Base-by-base conservation (phyloP, 2,113 vertebrate genomes). In the Oncorhynchus masou region DNA sequence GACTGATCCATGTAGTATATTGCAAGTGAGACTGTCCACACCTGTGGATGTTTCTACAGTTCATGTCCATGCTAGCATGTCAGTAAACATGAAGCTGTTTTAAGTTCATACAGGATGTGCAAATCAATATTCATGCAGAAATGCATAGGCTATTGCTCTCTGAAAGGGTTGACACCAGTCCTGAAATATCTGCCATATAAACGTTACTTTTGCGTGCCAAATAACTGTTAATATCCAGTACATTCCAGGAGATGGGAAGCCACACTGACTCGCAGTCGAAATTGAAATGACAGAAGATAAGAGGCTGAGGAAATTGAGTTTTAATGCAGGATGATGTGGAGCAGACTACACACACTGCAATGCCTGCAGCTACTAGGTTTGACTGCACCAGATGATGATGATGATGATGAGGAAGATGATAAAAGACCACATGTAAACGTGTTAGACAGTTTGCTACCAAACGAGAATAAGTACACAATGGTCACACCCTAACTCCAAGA, bases 261-360 rank as follows among this genome's bases (percentile, higher is more conserved):
- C 79, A 68, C 70, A 68, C 70, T 78, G 80, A 88, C 39, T 8
- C 39, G 2, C 39, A 39, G 88, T 82, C 76, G 74, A 90, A 88
- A 91, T 89, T 84, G 85, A 90, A 91, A 90, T 84, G 75, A 85
- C 73, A 83, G 83, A 78, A 82, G 87, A 89, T 89, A 88, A 88
- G 83, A 88, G 77, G 77, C 45, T 25, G 81, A 81, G 78, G 79
- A 91, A 93, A 89, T 89, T 79, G 73, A 74, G 87, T 88, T 89
- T 87, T 73, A 66, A 89, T 81, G 74, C 74, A 16, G 78, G 78
- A 79, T 77, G 87, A 86, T 88, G 83, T 81, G 76, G 71, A 71
- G 73, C 65, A 62, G 65, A 81, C 77, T 29, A 67, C 13, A 67
- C 64, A 66, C 5, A 34, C 34, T 34, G 34, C 7, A 34, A 25